Evolutionary conservation across 1,140 invertebrate species (phyloP).

Genomic region (Aphelenchoides besseyi): DNA sequence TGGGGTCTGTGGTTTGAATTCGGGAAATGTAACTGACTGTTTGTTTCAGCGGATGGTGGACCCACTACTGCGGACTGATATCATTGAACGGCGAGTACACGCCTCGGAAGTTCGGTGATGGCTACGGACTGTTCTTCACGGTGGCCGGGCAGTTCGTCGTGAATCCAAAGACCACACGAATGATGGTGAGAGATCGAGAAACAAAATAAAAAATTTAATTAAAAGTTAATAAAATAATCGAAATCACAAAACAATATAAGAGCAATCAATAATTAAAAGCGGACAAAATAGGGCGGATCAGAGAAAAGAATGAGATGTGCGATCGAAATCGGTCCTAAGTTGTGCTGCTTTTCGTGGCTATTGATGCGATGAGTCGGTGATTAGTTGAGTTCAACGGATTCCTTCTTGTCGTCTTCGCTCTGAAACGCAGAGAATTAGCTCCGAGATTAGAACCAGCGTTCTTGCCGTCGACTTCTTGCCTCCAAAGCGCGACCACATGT

Average conservation of each 20-base stretch:
- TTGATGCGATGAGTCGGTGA: not conserved
- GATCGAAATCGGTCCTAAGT: not conserved
- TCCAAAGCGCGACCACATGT: not conserved
- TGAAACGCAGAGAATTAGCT: not conserved
- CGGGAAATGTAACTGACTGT: not conserved
- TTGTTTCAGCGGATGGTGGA: slow-evolving; percentile 18
- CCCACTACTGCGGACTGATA: slow-evolving; percentile 4
- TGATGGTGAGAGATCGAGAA: slow-evolving; percentile 11
- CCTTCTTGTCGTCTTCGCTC: not conserved
- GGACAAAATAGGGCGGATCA: not conserved
- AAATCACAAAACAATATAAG: not conserved
- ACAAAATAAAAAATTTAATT: not conserved
- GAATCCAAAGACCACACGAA: not conserved
- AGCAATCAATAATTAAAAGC: not conserved
- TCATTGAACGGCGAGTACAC: slow-evolving; percentile 19
- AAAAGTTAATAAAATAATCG: not conserved
- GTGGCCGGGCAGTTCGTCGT: not conserved
- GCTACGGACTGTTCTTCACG: slow-evolving; percentile 19
- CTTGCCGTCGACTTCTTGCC: not conserved
- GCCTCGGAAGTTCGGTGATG: not conserved
- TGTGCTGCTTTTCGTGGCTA: not conserved
- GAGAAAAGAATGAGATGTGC: not conserved
- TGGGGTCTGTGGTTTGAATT: slow-evolving; percentile 12
- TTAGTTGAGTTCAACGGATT: not conserved
- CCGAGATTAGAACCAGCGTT: not conserved